phyloP scores from a whole-genome alignment of 2,113 vertebrate genomes.

The Scatophagus argus region DNA sequence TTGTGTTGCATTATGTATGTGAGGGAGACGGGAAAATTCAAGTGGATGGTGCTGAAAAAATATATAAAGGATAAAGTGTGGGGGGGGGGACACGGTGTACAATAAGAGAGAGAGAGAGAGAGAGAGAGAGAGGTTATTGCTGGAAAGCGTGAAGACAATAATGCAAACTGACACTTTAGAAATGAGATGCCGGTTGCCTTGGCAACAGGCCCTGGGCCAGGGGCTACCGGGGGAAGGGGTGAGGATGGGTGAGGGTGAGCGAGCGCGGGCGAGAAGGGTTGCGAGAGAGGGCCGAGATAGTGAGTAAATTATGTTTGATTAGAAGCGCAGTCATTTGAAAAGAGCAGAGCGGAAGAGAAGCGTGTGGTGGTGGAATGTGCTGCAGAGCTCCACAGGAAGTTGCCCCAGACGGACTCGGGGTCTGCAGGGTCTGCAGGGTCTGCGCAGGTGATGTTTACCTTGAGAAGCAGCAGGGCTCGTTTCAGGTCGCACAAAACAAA shows the following conservation, averaged over 20 bases:
- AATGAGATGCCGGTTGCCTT: slow-evolving; percentile 98
- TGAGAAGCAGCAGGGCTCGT: slow-evolving; percentile 23
- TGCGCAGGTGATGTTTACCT: slow-evolving; percentile 51
- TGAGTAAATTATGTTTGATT: slow-evolving; percentile 99
- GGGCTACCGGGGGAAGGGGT: slow-evolving; percentile 88
- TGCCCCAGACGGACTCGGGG: slow-evolving; percentile 8
- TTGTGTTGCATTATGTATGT: slow-evolving; percentile 33
- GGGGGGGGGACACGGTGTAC: neutral
- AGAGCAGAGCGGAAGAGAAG: slow-evolving; percentile 90
- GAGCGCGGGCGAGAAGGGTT: slow-evolving; percentile 78
- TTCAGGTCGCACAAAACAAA: slow-evolving; percentile 35
- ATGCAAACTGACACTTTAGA: slow-evolving; percentile 99
- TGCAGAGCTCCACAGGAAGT: neutral
- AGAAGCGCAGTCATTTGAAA: slow-evolving; percentile 97
- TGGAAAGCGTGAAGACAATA: slow-evolving; percentile 99
- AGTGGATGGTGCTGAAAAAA: slow-evolving; percentile 34
- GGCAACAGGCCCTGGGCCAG: slow-evolving; percentile 95
- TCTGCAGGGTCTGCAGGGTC: slow-evolving; percentile 17
- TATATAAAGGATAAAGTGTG: slow-evolving; percentile 35
- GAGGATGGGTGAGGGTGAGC: slow-evolving; percentile 67
- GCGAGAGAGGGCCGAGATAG: slow-evolving; percentile 90
- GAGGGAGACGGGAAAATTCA: slow-evolving; percentile 36
- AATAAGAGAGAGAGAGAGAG: slow-evolving; percentile 45
- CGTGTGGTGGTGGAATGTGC: slow-evolving; percentile 73
- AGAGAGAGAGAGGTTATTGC: slow-evolving; percentile 87